Conservation (phyloP, 2,797 vertebrate species). For the Martes flavigula region DNA sequence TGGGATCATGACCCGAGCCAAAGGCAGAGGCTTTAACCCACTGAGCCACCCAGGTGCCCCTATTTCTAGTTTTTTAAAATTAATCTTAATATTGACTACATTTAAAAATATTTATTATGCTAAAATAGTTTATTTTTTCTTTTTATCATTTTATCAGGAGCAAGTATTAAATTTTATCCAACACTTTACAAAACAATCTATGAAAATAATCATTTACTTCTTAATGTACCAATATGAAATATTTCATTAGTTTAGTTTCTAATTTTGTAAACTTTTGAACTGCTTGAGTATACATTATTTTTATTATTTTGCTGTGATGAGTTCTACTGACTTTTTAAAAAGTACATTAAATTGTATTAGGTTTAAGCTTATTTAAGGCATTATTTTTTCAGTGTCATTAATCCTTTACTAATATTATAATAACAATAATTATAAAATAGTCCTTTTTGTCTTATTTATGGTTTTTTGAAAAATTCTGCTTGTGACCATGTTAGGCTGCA, state of each 20-base stretch:
- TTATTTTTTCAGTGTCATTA: not conserved
- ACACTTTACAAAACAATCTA: not conserved
- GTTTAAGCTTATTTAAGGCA: not conserved
- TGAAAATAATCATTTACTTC: not conserved
- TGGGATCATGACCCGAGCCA: too few relatives aligned
- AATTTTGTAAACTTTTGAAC: not conserved
- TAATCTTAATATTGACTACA: not conserved
- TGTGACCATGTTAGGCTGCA: not conserved
- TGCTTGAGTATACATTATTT: not conserved
- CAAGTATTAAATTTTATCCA: not conserved
- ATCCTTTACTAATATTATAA: not conserved
- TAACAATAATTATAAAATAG: conserved; percentile 4
- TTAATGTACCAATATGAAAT: not conserved
- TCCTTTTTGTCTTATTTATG: not conserved
- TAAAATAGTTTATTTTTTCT: conserved; percentile 35
- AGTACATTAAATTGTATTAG: not conserved
- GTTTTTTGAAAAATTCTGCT: not conserved
- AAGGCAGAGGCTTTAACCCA: too few relatives aligned
- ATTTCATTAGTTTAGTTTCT: not conserved
- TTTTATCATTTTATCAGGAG: conserved; percentile 4
- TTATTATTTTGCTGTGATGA: not conserved
- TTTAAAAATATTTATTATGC: not conserved
- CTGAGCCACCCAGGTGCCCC: too few relatives aligned
- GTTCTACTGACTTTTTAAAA: not conserved
- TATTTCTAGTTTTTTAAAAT: not conserved